Base-by-base conservation (phyloP, 2,797 vertebrate genomes). In the Mormyrops attenuatus region DNA sequence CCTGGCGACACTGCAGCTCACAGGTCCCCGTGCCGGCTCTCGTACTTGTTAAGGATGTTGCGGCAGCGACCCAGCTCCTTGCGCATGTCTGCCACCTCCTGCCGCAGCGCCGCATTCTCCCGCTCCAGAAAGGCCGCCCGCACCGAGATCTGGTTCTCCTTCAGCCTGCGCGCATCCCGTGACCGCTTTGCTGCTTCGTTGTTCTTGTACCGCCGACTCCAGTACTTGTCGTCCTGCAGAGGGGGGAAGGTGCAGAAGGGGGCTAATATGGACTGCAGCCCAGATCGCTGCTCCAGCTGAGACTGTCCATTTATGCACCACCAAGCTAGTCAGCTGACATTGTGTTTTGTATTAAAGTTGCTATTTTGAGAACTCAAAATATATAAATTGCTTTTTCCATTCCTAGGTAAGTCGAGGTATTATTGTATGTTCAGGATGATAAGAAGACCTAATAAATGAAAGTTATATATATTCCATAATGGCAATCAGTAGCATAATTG, bases 61-160 rank as follows among this genome's bases (percentile, higher is more conserved):
- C 97, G 95, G 94, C 97, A 97, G 89, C 97, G 96, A 85, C 96
- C 97, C 0, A 99, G 96, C 94, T 99, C 98, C 88, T 98, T 96
- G 89, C 98, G 95, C 89, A 98, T 97, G 0, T 97, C 96, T 7
- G 97, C 97, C 91, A 98, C 97, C 92, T 98, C 98, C 92, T 96
- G 95, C 1, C 98, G 95, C 4, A 99, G 94, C 0, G 97, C 94
- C 0, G 94, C 94, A 1, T 99, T 99, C 93, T 98, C 97, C 26
- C 97, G 96, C 94, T 99, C 98, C 93, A 99, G 95, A 95, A 98
- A 98, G 69, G 98, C 97, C 0, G 98, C 98, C 0, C 98, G 97
- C 89, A 98, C 98, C 0, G 97, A 96, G 90, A 98, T 98, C 97
- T 98, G 98, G 94, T 98, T 98, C 94, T 98, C 98, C 94, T 99